phyloP scores from a whole-genome alignment of 2,888 invertebrate species.

The Caenorhabditis afra region DNA sequence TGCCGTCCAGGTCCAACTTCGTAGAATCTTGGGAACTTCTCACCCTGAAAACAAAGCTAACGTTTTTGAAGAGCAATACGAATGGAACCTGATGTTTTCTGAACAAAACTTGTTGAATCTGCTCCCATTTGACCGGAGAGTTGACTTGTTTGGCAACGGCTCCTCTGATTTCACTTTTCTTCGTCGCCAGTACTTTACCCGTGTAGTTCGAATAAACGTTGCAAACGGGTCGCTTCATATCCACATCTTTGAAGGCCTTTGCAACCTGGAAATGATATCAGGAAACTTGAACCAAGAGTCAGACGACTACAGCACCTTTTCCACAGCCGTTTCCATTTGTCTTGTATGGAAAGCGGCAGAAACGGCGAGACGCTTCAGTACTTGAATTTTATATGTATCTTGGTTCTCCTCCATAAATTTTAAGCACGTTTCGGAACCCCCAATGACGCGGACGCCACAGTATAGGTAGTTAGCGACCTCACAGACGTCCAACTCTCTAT shows the following conservation, averaged over 20 bases:
- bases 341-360: constrained; percentile 78
- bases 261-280: constrained; percentile 38
- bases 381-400: constrained; percentile 71
- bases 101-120: constrained; percentile 77
- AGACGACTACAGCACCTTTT: constrained; percentile 45
- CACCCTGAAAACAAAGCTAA: constrained; percentile 66
- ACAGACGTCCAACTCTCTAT: constrained; percentile 75
- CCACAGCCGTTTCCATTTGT: constrained; percentile 73
- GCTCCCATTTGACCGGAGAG: constrained; percentile 79
- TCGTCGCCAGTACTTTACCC: constrained; percentile 72
- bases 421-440: constrained; percentile 73
- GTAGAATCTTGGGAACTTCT: constrained; percentile 75
- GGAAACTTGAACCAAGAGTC: no score
- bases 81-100: constrained; percentile 74
- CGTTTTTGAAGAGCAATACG: no score
- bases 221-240: constrained; percentile 63
- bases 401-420: constrained; percentile 73
- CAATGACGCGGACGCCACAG: constrained; percentile 76
- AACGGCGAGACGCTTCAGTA: constrained; percentile 75
- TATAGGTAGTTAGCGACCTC: constrained; percentile 77
- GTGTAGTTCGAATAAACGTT: constrained; percentile 79
- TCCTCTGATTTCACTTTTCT: constrained; percentile 69
- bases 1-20: constrained; percentile 79
- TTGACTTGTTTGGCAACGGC: constrained; percentile 73
- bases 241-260: constrained; percentile 58